Evolutionary conservation across 2,797 vertebrate species (phyloP).

Genomic region (Lepus oiostolus): DNA sequence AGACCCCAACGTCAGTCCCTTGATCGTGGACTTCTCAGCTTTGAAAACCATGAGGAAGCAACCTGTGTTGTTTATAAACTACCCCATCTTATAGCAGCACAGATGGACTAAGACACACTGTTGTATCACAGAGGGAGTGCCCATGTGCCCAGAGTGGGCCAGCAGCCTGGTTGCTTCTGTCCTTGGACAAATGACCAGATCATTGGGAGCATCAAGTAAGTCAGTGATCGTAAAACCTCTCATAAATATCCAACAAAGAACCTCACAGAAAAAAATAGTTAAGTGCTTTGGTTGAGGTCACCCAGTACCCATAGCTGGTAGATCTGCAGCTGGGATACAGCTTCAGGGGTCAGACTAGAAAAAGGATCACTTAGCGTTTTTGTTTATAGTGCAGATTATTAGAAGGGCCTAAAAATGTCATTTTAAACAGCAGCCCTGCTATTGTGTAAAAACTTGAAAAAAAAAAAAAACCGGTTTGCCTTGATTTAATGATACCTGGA

Average conservation of each 20-base stretch:
- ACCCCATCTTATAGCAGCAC: background rate
- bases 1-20: background rate
- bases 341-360: background rate
- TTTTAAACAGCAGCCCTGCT: background rate
- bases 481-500: background rate
- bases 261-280: background rate
- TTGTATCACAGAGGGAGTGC: background rate
- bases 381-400: conserved; percentile 17
- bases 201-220: background rate
- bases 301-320: background rate
- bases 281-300: background rate
- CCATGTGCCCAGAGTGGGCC: background rate
- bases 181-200: background rate
- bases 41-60: background rate
- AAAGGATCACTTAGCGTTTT: conserved; percentile 10
- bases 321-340: background rate
- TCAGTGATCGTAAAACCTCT: background rate
- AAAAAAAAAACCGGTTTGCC: background rate
- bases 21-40: background rate
- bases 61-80: background rate
- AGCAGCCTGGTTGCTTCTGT: background rate
- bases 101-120: background rate
- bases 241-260: background rate
- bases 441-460: background rate
- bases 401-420: background rate